Evolutionary conservation across 2,113 vertebrate genomes (phyloP).

Genomic region (Rhadina sibilatrix): DNA sequence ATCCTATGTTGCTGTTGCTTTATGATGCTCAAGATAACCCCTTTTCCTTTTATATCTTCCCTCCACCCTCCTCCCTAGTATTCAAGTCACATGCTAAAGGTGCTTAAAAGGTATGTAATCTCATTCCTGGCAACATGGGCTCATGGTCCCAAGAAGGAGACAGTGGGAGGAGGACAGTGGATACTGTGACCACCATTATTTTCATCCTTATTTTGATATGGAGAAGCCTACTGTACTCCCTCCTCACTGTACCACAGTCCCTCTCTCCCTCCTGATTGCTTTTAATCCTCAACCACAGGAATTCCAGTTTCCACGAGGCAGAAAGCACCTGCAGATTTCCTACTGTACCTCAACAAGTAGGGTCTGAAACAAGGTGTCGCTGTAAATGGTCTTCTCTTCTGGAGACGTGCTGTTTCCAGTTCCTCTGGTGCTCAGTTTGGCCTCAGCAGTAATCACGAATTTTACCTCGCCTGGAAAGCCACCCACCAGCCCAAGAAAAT

Average conservation of each 20-base stretch:
- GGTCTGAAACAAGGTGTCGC: slow-evolving; percentile 53
- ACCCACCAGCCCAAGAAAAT: neutral
- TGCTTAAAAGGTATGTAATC: neutral
- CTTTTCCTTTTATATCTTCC: neutral
- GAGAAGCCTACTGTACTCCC: neutral
- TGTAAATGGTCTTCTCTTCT: slow-evolving; percentile 2
- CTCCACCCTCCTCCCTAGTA: neutral
- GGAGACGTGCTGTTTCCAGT: neutral
- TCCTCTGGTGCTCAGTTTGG: neutral
- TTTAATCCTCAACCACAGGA: neutral
- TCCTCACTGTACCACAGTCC: neutral
- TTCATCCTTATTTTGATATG: neutral
- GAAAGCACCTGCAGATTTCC: neutral
- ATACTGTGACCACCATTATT: neutral
- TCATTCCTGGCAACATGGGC: neutral
- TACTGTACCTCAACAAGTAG: slow-evolving; percentile 64
- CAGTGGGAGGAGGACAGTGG: neutral
- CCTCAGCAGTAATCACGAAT: slow-evolving; percentile 54
- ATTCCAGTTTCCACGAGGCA: neutral
- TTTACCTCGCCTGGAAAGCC: slow-evolving; percentile 66
- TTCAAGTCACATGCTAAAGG: neutral
- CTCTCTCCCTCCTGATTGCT: neutral
- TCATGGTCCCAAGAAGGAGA: neutral
- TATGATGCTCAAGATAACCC: neutral
- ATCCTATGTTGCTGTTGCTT: neutral